Conservation (phyloP, 2,797 vertebrate species). For the Spinibarbus caldwelli region DNA sequence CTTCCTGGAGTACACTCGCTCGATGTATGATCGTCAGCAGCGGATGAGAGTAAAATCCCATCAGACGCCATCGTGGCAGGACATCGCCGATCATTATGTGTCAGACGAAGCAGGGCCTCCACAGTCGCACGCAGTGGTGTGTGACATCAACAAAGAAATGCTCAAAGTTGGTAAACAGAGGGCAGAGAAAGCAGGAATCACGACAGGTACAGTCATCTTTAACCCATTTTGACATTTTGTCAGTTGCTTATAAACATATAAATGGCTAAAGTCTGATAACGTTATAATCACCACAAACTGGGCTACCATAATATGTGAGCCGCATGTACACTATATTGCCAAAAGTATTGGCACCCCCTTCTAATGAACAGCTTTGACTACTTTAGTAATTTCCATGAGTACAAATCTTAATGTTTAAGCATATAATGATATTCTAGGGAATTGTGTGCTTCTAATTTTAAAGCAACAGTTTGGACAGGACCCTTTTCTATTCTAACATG, state of each 20-base stretch:
- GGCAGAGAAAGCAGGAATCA: conserved; percentile 76
- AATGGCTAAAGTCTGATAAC: too few species aligned
- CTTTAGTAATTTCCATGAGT: too few species aligned
- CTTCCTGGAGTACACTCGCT: conserved; percentile 87
- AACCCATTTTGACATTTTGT: too few species aligned
- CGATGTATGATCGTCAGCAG: conserved; percentile 73
- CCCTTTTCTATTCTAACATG: too few species aligned
- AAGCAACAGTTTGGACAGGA: too few species aligned
- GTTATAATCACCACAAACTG: neutral
- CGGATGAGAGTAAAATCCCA: conserved; percentile 66
- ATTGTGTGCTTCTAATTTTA: too few species aligned
- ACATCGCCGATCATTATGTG: conserved; percentile 80
- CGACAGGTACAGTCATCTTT: conserved; percentile 73
- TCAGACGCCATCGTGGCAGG: conserved; percentile 88
- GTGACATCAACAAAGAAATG: conserved; percentile 98
- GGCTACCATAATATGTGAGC: neutral
- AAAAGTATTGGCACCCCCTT: too few species aligned
- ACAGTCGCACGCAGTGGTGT: conserved; percentile 86
- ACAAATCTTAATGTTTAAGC: too few species aligned
- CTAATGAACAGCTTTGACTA: too few species aligned
- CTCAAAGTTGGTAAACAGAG: conserved; percentile 89
- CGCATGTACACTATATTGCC: too few species aligned
- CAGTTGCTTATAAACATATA: too few species aligned
- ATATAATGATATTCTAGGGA: too few species aligned
- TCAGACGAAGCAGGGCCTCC: conserved; percentile 59